Evolutionary conservation across 2,113 vertebrate species (phyloP).

Genomic region (Syrmaticus mikado): DNA sequence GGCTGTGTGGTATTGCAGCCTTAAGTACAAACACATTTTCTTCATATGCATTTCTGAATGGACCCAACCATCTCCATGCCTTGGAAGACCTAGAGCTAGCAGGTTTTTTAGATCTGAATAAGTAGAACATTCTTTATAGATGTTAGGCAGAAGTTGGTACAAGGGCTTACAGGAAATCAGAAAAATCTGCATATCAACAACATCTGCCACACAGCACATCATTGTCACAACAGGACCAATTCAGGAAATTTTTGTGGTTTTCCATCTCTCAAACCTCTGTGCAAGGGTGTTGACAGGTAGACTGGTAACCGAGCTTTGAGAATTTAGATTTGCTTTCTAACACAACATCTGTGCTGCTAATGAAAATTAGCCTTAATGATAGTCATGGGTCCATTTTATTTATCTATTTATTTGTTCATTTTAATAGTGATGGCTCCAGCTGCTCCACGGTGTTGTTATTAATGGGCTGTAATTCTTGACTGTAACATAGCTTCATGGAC

Average conservation of each 20-base stretch:
- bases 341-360: background rate
- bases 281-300: background rate
- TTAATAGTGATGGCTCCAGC: background rate
- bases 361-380: background rate
- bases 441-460: fast-evolving
- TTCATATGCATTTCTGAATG: background rate
- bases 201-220: background rate
- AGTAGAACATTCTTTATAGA: background rate
- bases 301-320: background rate
- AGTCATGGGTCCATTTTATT: background rate
- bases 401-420: background rate
- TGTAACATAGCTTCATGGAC: background rate
- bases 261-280: background rate
- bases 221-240: background rate
- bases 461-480: background rate
- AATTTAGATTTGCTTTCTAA: background rate
- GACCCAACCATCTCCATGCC: background rate
- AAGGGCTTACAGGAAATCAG: background rate
- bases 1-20: background rate
- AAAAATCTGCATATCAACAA: background rate
- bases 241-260: no score
- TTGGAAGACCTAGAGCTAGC: background rate
- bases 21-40: background rate
- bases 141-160: background rate
- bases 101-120: background rate